These are phyloP conservation scores for Corydoras maculifer DNA, from an alignment of 2,113 vertebrate species.

Conservation along the genomic window DNA sequence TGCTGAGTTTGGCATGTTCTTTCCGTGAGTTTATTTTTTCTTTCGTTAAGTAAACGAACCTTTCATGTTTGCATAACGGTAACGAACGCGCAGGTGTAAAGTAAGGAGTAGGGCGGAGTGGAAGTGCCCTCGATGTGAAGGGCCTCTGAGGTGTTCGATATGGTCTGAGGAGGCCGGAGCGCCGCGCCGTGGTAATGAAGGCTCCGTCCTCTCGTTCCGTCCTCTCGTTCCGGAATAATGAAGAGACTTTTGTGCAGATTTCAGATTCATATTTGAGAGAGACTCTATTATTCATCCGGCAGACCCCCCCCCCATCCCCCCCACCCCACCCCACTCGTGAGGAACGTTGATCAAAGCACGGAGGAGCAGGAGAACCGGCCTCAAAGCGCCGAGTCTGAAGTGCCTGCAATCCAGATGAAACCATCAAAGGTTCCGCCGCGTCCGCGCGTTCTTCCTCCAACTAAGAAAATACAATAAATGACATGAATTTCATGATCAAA, in stretches of 20 bases:
- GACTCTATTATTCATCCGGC: constrained; percentile 16
- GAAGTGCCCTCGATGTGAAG: neutral
- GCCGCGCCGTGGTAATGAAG: too few species aligned
- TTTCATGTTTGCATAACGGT: too few species aligned
- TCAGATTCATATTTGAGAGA: constrained; percentile 2
- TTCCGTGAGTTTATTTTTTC: too few species aligned
- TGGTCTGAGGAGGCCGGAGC: too few species aligned
- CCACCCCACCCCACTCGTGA: constrained; percentile 4
- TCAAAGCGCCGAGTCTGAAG: constrained; percentile 26
- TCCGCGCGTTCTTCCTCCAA: neutral
- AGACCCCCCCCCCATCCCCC: constrained; percentile 14
- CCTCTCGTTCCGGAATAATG: constrained; percentile 14
- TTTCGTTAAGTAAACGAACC: too few species aligned
- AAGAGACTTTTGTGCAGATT: neutral
- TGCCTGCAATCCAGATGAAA: constrained; percentile 27
- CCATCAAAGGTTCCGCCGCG: constrained; percentile 20
- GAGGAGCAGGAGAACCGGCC: constrained; percentile 12
- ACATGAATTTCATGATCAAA: constrained; percentile 31
- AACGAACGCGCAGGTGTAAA: too few species aligned
- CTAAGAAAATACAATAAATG: neutral
- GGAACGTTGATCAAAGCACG: constrained; percentile 31
- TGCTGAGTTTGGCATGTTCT: too few species aligned
- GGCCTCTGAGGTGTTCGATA: neutral
- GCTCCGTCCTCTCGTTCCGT: neutral
- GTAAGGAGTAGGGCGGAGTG: too few species aligned